Base-by-base conservation (phyloP, 2,797 vertebrate genomes). In the Sebastes ruberrimus region DNA sequence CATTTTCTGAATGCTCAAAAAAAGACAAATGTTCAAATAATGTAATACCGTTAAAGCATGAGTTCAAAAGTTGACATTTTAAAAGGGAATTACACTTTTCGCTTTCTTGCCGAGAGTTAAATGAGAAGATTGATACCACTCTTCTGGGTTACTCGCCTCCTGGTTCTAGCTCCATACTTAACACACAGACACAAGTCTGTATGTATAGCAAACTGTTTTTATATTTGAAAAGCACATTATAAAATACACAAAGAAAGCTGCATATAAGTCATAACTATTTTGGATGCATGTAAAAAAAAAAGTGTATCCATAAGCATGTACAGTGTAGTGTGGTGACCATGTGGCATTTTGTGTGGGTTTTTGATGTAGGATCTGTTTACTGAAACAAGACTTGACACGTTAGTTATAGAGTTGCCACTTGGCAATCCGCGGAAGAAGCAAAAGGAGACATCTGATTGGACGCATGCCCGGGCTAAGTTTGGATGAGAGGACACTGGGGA, bases 391-490 rank as follows among this genome's bases (percentile, higher is more conserved):
- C 84, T 87, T 84, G 78, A 86, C 89, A 86, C 35, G 61, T 89
- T 85, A 80, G 77, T 87, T 92, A 88, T 84, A 84, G 78, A 86
- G 84, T 85, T 80, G 71, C 88, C 83, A 64, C 73, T 86, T 82
- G 83, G 89, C 82, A 75, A 77, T 77, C 23, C 1, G 9, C 63
- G 28, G 67, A 75, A 71, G 80, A 62, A 56, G 90, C 84, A 78
- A 81, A 46, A 38, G 66, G 71, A 87, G 82, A 78, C 77, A 69
- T 90, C 63, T 75, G 74, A 89, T 71, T 92, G 93, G 89, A 91
- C 30, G 1, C 6, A 33, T 74, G 91, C 88, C 89, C 35, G 6
- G 61, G 84, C 88, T 92, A 90, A 92, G 86, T 91, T 90, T 92
- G 88, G 91, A 87, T 46, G 49, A 71, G 59, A 80, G 67, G 74